Base-by-base conservation (phyloP, 2,113 vertebrate species). In the Pelusios castaneus region DNA sequence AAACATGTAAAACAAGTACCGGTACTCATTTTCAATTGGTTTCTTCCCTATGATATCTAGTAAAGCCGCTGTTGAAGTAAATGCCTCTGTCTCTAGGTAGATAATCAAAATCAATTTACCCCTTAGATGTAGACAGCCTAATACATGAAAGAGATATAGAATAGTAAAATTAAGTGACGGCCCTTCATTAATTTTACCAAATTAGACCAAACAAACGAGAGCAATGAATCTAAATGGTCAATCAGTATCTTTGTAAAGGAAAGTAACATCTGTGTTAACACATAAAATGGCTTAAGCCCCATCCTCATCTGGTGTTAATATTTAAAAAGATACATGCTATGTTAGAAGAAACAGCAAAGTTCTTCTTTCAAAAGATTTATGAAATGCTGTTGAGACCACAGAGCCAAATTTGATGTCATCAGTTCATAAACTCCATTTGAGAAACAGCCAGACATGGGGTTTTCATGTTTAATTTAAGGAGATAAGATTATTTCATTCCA, bases 401-500 rank as follows among this genome's bases (percentile, higher is more conserved):
- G 51, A 86, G 8, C 43, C 70, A 58, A 43, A 24, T 86, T 88
- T 92, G 80, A 87, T 91, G 56, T 13, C 93, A 49, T 49, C 80
- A 82, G 83, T 91, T 96, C 91, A 63, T 84, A 86, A 56, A 76
- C 67, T 29, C 83, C 24, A 88, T n/a, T 85, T 89, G 38, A 93
- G 91, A 95, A 12, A 38, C 67, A 88, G 41, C 8, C 84, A 93
- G 89, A 47, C 55, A 85, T 89, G 8, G 22, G 38, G 51, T 88
- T 89, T 95, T 95, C 56, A 17, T 60, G 19, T 29, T 91, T 92
- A 81, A 88, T 43, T 90, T 90, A 91, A 84, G 85, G 76, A 86
- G 79, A 52, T 27, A 54, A 8, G 24, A 10, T 78, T 89, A 24
- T 78, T 84, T 92, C 38, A 43, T 87, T 84, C 11, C 14, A 12